Conservation (phyloP, 2,888 invertebrate species). For the Eristalis intricaria region DNA sequence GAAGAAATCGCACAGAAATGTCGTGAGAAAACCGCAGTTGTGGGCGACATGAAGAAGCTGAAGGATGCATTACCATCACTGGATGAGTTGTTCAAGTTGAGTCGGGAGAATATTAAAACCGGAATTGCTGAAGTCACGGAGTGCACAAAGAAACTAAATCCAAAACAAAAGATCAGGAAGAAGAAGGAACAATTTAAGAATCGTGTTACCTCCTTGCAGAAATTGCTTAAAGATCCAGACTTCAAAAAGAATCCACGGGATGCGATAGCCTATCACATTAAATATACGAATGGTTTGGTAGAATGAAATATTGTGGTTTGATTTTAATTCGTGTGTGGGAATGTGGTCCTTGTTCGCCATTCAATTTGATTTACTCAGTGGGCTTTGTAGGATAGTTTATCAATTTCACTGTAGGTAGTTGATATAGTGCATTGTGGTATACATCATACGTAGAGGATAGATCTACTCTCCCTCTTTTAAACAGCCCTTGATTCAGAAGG, state of each 20-base stretch:
- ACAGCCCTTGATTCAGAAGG: too few relatives aligned
- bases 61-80: slow-evolving; percentile 80
- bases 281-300: slow-evolving; percentile 76
- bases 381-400: too few relatives aligned
- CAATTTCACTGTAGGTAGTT: too few relatives aligned
- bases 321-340: background rate
- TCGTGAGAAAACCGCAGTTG: slow-evolving; percentile 76
- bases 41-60: slow-evolving; percentile 77
- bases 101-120: slow-evolving; percentile 74
- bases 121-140: slow-evolving; percentile 58
- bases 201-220: slow-evolving; percentile 76
- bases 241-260: slow-evolving; percentile 79
- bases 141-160: slow-evolving; percentile 71
- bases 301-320: slow-evolving; percentile 39
- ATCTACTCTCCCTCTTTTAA: too few relatives aligned
- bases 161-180: slow-evolving; percentile 76
- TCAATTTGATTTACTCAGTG: too few relatives aligned
- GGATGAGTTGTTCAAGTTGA: slow-evolving; percentile 76
- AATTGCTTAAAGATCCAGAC: slow-evolving; percentile 77
- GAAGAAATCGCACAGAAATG: slow-evolving; percentile 76
- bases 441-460: too few relatives aligned
- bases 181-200: slow-evolving; percentile 76
- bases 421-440: too few relatives aligned
- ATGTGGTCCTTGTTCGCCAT: background rate
- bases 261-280: slow-evolving; percentile 77